phyloP scores from a whole-genome alignment of 37 sponge, comb jelly and placozoan genomes.

The Dysidea cf. avara region DNA sequence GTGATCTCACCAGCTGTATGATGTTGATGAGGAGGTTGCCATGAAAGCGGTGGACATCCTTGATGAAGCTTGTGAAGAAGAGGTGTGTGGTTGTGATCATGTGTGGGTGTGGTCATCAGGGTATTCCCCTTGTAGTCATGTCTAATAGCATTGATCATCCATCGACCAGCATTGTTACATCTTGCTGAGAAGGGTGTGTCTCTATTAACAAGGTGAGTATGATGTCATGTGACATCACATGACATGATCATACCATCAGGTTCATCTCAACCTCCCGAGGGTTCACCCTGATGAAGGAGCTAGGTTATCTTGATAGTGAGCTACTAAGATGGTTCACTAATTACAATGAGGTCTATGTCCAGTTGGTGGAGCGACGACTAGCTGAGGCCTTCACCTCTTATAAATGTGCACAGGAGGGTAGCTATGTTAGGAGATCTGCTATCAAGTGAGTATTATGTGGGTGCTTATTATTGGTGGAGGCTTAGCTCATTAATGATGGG shows the following conservation, averaged over 20 bases:
- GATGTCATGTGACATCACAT: not conserved
- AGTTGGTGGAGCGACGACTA: conserved; percentile 68
- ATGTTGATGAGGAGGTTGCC: conserved; percentile 57
- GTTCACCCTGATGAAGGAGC: conserved; percentile 26
- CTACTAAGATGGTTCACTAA: conserved; percentile 57
- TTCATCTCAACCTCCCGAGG: conserved; percentile 72
- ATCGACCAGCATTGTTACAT: conserved; percentile 70
- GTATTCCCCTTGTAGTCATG: conserved; percentile 40
- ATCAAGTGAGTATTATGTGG: conserved; percentile 20
- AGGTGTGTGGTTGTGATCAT: conserved; percentile 27
- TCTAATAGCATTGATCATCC: conserved; percentile 64
- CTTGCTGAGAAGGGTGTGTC: conserved; percentile 64
- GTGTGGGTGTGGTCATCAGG: not conserved
- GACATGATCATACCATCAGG: not conserved
- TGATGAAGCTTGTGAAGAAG: conserved; percentile 92
- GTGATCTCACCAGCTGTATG: conserved; percentile 59
- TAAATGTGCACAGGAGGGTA: conserved; percentile 45
- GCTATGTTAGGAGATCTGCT: conserved; percentile 53
- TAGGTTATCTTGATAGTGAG: conserved; percentile 48
- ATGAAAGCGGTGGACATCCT: conserved; percentile 75
- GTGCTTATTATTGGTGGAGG: not conserved
- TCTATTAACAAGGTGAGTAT: conserved; percentile 53
- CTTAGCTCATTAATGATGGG: not conserved
- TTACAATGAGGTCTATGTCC: conserved; percentile 75
- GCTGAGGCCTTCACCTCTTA: conserved; percentile 71